Evolutionary conservation across 2,113 vertebrate genomes (phyloP).

Genomic region (Trachemys scripta): DNA sequence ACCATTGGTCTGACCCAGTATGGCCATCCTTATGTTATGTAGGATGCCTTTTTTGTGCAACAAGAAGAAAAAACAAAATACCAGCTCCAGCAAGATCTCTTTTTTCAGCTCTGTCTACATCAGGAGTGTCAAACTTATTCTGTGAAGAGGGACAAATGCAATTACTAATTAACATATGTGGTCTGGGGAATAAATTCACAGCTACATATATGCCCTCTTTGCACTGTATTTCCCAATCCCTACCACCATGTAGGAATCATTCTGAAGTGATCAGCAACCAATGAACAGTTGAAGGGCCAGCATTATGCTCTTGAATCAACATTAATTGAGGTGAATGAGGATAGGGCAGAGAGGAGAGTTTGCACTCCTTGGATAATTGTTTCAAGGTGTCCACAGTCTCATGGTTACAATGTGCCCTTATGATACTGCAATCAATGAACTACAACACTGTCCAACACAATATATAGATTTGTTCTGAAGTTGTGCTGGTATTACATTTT

Average conservation of each 20-base stretch:
- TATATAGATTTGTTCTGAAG: background rate
- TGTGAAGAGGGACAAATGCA: background rate
- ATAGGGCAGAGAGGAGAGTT: background rate
- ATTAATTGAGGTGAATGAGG: background rate
- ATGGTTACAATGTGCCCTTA: background rate
- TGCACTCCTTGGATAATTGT: background rate
- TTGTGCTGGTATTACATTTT: conserved; percentile 16
- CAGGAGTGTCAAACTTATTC: background rate
- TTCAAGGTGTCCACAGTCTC: background rate
- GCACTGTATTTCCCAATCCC: background rate
- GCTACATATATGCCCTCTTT: background rate
- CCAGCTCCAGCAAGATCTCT: background rate
- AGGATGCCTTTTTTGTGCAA: background rate
- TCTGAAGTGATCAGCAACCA: background rate
- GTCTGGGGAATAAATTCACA: accelerated
- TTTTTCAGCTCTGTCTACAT: background rate
- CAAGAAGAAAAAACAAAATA: background rate
- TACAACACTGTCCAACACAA: background rate
- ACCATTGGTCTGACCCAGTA: background rate
- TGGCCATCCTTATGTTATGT: background rate
- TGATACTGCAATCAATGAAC: background rate
- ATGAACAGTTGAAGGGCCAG: background rate
- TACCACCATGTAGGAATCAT: background rate
- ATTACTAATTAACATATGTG: background rate
- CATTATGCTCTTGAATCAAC: background rate